Conservation (phyloP, 2,797 vertebrate genomes). For the Hippoglossus hippoglossus region DNA sequence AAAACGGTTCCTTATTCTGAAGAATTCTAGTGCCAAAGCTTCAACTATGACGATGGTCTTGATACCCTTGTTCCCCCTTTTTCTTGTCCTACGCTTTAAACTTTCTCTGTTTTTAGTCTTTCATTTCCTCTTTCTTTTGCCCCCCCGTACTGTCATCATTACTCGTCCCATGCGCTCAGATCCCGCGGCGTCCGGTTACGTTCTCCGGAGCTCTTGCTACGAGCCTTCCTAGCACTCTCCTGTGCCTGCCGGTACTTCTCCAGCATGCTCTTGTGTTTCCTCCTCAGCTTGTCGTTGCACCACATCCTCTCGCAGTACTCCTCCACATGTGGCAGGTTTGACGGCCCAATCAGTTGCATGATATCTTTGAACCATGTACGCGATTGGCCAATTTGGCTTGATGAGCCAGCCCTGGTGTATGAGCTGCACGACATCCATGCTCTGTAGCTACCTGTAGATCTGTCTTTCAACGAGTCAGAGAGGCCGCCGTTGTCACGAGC, state of each 20-base stretch:
- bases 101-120: constrained; percentile 11
- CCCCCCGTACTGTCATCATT: not conserved
- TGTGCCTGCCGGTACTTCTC: constrained; percentile 89
- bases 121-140: not conserved
- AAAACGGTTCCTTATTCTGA: not conserved
- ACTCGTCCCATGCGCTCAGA: constrained; percentile 58
- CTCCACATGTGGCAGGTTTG: constrained; percentile 87
- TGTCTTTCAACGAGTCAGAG: constrained; percentile 64
- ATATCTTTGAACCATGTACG: constrained; percentile 94
- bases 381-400: constrained; percentile 67
- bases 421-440: constrained; percentile 76
- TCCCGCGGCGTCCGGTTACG: constrained; percentile 90
- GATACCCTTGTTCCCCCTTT: constrained; percentile 7
- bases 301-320: constrained; percentile 94
- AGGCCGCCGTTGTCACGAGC: constrained; percentile 51
- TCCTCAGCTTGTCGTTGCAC: constrained; percentile 87
- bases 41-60: constrained; percentile 6
- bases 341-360: constrained; percentile 91
- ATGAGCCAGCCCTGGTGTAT: constrained; percentile 67
- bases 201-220: constrained; percentile 84
- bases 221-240: constrained; percentile 86
- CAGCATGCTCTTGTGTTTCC: constrained; percentile 88
- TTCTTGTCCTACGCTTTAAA: constrained; percentile 12
- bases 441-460: constrained; percentile 53
- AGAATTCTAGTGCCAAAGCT: constrained; percentile 10